phyloP scores from a whole-genome alignment of 1,140 invertebrate genomes.

The Homalodisca vitripennis region DNA sequence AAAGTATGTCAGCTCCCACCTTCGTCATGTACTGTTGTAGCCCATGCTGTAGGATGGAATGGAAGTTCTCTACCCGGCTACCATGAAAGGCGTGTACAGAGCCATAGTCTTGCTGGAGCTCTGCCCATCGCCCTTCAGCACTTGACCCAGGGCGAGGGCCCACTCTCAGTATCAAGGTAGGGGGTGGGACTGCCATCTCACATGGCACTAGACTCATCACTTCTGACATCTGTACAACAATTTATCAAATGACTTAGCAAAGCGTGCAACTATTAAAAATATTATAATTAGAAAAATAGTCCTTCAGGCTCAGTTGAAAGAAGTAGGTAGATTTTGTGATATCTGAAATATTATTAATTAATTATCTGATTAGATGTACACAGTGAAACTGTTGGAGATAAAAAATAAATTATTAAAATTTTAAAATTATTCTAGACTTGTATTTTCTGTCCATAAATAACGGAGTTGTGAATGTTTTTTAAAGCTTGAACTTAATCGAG shows the following conservation, averaged over 20 bases:
- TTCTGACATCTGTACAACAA: constrained; percentile 45
- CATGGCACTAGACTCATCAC: constrained; percentile 27
- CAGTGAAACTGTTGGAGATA: too few species aligned
- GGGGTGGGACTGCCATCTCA: constrained; percentile 44
- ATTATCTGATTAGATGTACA: too few species aligned
- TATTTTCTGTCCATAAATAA: too few species aligned
- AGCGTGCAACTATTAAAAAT: too few species aligned
- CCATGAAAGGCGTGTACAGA: constrained; percentile 75
- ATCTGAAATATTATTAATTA: too few species aligned
- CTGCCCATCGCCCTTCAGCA: constrained; percentile 58
- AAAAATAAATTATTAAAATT: too few species aligned
- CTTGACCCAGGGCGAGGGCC: constrained; percentile 53
- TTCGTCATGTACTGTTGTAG: constrained; percentile 74
- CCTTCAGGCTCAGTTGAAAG: too few species aligned
- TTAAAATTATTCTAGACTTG: too few species aligned
- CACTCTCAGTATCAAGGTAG: constrained; percentile 67
- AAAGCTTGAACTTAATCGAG: too few species aligned
- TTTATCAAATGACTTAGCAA: background rate
- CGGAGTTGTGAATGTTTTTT: too few species aligned
- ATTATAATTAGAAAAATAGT: background rate
- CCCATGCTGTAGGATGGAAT: constrained; percentile 77
- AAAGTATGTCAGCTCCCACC: constrained; percentile 52
- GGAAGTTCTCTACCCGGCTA: constrained; percentile 76
- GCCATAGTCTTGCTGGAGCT: constrained; percentile 53
- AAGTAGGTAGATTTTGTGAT: too few species aligned